Evolutionary conservation across 2,888 invertebrate genomes (phyloP), one percentile per base, ranked within the genome.

Genomic region (Eubasilissa splendida): DNA sequence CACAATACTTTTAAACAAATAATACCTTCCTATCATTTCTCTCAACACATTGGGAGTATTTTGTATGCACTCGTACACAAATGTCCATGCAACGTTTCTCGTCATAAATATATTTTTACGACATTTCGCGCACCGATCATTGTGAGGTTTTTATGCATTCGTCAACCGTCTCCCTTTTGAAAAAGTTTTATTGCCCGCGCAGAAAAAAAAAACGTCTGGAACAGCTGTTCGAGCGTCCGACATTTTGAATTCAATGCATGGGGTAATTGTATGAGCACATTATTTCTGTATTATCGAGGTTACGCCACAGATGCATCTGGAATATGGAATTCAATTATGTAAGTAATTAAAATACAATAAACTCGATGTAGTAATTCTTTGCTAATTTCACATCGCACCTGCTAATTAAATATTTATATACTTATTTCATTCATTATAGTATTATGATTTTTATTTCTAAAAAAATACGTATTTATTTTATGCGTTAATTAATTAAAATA

Each of bases 61-160:
- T 56, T 58, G 22, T 73, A 31, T 56, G 71, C 58, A 56, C 33
- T 56, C 33, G 42, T 42, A 73, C 56, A 33, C 31, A 54, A 53
- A 54, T 10, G n/a, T 53, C 56, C 56, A 77, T 75, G 82, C 77
- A 81, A 66, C 80, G 54, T 80, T 80, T 79, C 80, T 78, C 78
- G 77, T 80, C 74, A 80, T 66, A 66, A 77, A 77, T 74, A 81
- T 73, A 76, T 79, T 82, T 42, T 82, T 79, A 82, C 76, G 79
- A 78, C 81, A 78, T 70, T 81, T 76, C 76, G 70, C 77, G 78
- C 81, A 76, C 68, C 63, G 78, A 76, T 78, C 76, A 81, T 81
- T 81, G 81, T 81, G 80, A 60, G 59, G 77, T 82, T 82, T 81
- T 81, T 81, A 81, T 81, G 79, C 79, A 78, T 78, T 80, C 82